Conservation (phyloP, 2,888 invertebrate species). For the Hoplodrina ambigua region DNA sequence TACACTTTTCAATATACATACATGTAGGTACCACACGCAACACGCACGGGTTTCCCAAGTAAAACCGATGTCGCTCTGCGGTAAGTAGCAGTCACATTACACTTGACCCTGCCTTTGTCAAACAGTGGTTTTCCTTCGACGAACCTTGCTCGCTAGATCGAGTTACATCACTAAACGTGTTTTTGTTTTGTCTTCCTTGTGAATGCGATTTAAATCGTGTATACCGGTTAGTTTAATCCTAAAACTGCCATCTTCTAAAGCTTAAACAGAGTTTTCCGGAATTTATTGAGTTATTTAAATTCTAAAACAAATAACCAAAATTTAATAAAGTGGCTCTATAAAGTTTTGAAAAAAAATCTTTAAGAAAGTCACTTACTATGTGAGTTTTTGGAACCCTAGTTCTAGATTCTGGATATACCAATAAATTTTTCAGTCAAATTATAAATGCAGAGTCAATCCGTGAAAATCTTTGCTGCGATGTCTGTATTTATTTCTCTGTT, state of each 20-base stretch:
- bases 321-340: neutral
- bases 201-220: conserved; percentile 25
- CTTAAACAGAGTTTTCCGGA: neutral
- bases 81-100: conserved; percentile 52
- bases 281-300: too few relatives aligned
- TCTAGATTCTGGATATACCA: neutral
- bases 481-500: conserved; percentile 2
- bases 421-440: neutral
- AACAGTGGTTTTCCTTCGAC: conserved; percentile 60
- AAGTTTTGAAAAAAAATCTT: too few relatives aligned
- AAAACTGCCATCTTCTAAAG: neutral
- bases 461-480: neutral
- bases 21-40: neutral
- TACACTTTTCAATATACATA: conserved; percentile 4
- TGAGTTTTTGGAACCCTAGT: neutral
- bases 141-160: conserved; percentile 54
- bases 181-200: conserved; percentile 51
- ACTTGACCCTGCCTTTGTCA: conserved; percentile 60
- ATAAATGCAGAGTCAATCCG: neutral
- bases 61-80: conserved; percentile 29
- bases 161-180: conserved; percentile 59
- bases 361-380: neutral
- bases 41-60: conserved; percentile 21
- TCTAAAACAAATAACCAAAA: neutral
- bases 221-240: conserved; percentile 3